Base-by-base conservation (phyloP, 2,113 vertebrate genomes). In the Prolemur simus region DNA sequence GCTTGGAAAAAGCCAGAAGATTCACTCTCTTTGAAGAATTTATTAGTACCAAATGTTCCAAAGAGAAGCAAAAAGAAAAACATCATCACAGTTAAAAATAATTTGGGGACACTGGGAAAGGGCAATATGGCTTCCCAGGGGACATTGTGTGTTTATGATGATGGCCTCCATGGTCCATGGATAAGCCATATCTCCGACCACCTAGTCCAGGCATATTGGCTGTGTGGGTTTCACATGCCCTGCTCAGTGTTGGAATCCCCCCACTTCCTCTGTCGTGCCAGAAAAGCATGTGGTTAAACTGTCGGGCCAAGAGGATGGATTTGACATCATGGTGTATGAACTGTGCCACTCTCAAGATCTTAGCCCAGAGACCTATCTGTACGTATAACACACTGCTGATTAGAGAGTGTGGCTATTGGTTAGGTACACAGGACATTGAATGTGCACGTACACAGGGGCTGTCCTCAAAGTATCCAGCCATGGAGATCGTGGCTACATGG, bases 11-110 rank as follows among this genome's bases (percentile, higher is more conserved):
- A 68, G 27, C 58, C 42, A 49, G 52, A 71, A 64, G 56, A 69
- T 34, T 91, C 64, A 21, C 20, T 93, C 5, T 83, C 20, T 74
- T 87, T 80, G 92, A 77, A 90, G 58, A 87, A 49, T 45, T 71
- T 69, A 87, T 60, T 71, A 91, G 77, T 39, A 90, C 56, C 87
- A 66, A 93, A 47, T 91, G 68, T 96, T 96, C 54, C 45, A 58
- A 64, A 66, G 69, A 45, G 39, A 64, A 83, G 37, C 20, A 37
- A 60, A 78, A 66, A 86, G 52, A 8, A 73, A 89, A 58, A 78
- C 15, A 0, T 45, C 17, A 56, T 87, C 47, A 77, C 56, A 82
- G 78, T 76, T 87, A 45, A 95, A 49, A 87, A 47, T 71, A 94
- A 87, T 78, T 69, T n/a, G 37, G 32, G 39, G 63, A 74, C 37